These are phyloP conservation scores for Pseudomyrmex cubaensis DNA, from an alignment of 1,140 invertebrate species.

Conservation along the genomic window DNA sequence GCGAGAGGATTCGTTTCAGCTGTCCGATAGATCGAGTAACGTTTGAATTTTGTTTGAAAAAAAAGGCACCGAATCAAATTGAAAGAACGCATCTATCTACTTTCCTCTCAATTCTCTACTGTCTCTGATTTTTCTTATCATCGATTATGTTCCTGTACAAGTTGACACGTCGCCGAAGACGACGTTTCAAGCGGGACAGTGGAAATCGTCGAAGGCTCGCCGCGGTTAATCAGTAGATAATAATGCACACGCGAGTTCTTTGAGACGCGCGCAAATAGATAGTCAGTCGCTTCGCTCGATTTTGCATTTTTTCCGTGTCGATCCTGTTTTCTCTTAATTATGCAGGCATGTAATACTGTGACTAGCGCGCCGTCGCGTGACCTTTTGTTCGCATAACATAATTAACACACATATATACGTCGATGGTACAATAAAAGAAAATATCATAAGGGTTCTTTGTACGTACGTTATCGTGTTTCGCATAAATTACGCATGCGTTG, in stretches of 20 bases:
- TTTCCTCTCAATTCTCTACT: neutral
- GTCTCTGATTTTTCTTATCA: conserved; percentile 8
- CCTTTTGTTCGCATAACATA: conserved; percentile 9
- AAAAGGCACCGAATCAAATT: too few relatives aligned
- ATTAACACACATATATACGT: conserved; percentile 44
- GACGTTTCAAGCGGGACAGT: neutral
- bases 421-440: conserved; percentile 29
- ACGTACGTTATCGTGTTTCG: neutral
- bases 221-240: neutral
- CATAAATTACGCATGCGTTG: neutral
- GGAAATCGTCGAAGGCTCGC: conserved; percentile 16
- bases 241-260: neutral
- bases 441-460: conserved; percentile 29
- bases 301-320: conserved; percentile 19
- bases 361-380: neutral
- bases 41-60: neutral
- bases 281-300: conserved; percentile 21
- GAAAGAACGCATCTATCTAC: too few relatives aligned
- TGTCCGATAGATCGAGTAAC: too few relatives aligned
- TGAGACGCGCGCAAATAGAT: conserved; percentile 12
- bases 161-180: neutral
- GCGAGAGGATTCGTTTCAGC: too few relatives aligned
- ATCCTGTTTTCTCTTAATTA: conserved; percentile 48
- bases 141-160: neutral
- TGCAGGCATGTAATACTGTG: neutral